Conservation (phyloP, 2,113 vertebrate species). For the Pteruthius melanotis region DNA sequence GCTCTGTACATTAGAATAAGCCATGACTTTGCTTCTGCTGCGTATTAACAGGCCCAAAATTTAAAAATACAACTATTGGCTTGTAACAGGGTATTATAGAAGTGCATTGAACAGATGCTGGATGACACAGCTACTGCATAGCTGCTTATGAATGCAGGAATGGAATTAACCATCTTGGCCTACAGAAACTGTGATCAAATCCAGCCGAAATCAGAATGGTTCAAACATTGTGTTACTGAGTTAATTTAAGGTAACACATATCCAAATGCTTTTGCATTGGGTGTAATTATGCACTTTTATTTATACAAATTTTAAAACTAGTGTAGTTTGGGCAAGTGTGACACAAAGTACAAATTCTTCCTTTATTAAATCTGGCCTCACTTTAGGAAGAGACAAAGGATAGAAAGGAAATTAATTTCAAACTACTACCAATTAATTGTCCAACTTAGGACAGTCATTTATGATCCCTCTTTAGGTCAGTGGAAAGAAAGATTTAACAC, state of each 20-base stretch:
- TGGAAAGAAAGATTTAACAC: background rate
- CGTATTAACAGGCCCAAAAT: background rate
- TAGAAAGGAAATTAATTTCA: background rate
- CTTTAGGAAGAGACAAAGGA: background rate
- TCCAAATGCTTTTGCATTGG: background rate
- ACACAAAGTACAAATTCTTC: background rate
- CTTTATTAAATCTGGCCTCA: background rate
- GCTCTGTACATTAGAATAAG: background rate
- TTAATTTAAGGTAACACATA: background rate
- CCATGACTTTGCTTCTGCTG: background rate
- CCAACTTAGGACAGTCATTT: background rate
- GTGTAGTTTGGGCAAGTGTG: background rate
- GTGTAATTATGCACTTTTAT: background rate
- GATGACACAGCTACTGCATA: background rate
- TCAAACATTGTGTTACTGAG: background rate
- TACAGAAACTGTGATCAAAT: background rate
- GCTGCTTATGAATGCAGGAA: background rate
- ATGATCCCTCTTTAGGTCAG: background rate
- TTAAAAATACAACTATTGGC: background rate
- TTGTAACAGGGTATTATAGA: background rate
- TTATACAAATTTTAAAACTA: background rate
- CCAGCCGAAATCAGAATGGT: background rate
- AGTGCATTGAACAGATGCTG: background rate
- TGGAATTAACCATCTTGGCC: background rate
- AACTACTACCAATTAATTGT: background rate